Conservation (phyloP, 1,140 invertebrate genomes). For the Coptotermes formosanus region DNA sequence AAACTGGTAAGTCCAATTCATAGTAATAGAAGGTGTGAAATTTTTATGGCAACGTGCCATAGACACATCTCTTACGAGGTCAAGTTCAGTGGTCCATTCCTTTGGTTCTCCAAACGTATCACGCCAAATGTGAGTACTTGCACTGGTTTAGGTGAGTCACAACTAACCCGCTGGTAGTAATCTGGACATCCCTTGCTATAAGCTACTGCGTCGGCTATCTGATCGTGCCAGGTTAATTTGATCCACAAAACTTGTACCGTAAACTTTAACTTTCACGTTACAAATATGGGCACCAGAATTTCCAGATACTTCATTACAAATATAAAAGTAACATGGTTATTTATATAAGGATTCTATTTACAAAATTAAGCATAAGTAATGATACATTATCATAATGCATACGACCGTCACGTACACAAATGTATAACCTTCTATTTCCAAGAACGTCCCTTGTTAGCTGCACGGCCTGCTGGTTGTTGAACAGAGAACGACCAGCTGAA, state of each 20-base stretch:
- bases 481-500: not conserved
- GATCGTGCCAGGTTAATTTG: not conserved
- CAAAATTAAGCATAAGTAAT: not conserved
- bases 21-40: too few relatives aligned
- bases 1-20: too few relatives aligned
- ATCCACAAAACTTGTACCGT: not conserved
- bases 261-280: not conserved
- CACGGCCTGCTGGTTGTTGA: not conserved
- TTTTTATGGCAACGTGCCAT: too few relatives aligned
- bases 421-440: not conserved
- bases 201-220: not conserved
- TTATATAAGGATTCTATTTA: not conserved
- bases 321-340: not conserved
- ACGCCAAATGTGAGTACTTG: too few relatives aligned
- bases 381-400: not conserved
- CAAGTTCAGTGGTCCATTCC: too few relatives aligned
- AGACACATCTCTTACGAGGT: too few relatives aligned
- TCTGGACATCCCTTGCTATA: not conserved
- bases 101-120: too few relatives aligned
- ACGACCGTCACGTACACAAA: not conserved
- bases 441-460: not conserved
- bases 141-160: too few relatives aligned
- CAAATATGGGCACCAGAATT: not conserved
- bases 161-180: too few relatives aligned
- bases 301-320: not conserved